Evolutionary conservation across 2,888 invertebrate genomes (phyloP), one percentile per base, ranked within the genome.

Genomic region (Caenorhabditis sp.): DNA sequence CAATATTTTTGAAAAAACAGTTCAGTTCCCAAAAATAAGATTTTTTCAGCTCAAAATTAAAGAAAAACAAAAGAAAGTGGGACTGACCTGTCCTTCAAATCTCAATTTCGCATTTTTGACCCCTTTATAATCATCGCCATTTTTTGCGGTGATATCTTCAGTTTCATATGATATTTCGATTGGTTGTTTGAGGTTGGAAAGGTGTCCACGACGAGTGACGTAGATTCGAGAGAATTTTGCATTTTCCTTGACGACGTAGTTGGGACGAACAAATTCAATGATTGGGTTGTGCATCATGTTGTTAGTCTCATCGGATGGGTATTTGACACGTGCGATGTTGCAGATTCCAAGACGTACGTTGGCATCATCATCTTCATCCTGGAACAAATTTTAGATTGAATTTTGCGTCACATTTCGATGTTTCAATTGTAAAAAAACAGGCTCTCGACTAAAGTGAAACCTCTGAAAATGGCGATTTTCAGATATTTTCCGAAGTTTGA

Each of bases 131-230:
- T 91, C 91, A 64, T 88, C 87, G 5, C 90, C 90, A 31, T 88
- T 88, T 52, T 90, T 88, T 1, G 91, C 91, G 10, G 90, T 89
- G 67, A 91, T 89, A 83, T 91, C 91, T 69, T 90, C 89, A 0
- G 91, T 91, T 75, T 88, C 89, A 90, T 90, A 91, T 57, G 88
- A 88, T 2, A 91, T 89, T 5, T 36, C 54, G 20, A 68, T 54
- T 1, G 60, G 36, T n/a, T 63, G 59, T n/a, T 67, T 67, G 53
- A 63, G 59, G 23, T 66, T 65, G 4, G 21, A 7, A 7, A 1
- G 21, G 10, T 7, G 10, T 8, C 80, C 82, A 25, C 70, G 38
- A 38, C 76, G 63, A 0, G 72, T 63, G 25, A 82, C 70, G 57
- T 65, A 78, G 4, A 77, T 49, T 20, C 84, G 77, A 0, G 73